phyloP scores from a whole-genome alignment of 2,888 invertebrate species.

The Atrina japonica region DNA sequence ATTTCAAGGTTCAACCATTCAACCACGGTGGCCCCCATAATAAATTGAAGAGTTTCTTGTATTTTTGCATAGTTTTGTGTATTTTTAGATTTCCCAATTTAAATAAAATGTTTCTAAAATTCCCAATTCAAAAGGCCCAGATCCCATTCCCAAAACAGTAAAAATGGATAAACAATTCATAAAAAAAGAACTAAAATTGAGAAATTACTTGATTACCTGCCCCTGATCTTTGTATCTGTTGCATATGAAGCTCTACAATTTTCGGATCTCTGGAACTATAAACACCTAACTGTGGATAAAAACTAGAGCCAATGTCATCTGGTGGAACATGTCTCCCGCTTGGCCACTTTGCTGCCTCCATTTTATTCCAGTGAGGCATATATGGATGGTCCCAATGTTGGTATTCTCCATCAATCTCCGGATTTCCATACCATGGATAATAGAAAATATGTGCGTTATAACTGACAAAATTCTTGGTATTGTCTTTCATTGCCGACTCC shows the following conservation, averaged over 20 bases:
- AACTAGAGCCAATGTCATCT: slow-evolving; percentile 83
- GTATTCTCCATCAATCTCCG: slow-evolving; percentile 74
- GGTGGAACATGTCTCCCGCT: slow-evolving; percentile 83
- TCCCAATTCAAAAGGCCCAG: too few species aligned
- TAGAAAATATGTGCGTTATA: slow-evolving; percentile 81
- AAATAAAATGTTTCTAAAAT: too few species aligned
- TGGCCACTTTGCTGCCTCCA: slow-evolving; percentile 81
- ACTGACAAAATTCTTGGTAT: slow-evolving; percentile 4
- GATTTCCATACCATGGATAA: slow-evolving; percentile 81
- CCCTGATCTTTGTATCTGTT: slow-evolving; percentile 84
- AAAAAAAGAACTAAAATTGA: too few species aligned
- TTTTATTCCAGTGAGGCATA: slow-evolving; percentile 78
- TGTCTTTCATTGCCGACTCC: too few species aligned
- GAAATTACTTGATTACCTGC: slow-evolving; percentile 80
- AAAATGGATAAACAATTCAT: too few species aligned
- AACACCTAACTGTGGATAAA: slow-evolving; percentile 83
- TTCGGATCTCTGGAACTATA: slow-evolving; percentile 83
- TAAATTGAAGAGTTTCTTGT: too few species aligned
- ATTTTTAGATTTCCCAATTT: too few species aligned
- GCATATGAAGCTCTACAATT: slow-evolving; percentile 84
- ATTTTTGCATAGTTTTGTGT: too few species aligned
- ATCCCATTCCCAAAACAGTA: too few species aligned
- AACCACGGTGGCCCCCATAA: too few species aligned
- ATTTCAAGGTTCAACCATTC: too few species aligned
- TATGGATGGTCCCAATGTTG: slow-evolving; percentile 81